Evolutionary conservation across 2,797 vertebrate genomes (phyloP), one percentile per base, ranked within the genome.

Genomic region (Euphonia xanthogaster): DNA sequence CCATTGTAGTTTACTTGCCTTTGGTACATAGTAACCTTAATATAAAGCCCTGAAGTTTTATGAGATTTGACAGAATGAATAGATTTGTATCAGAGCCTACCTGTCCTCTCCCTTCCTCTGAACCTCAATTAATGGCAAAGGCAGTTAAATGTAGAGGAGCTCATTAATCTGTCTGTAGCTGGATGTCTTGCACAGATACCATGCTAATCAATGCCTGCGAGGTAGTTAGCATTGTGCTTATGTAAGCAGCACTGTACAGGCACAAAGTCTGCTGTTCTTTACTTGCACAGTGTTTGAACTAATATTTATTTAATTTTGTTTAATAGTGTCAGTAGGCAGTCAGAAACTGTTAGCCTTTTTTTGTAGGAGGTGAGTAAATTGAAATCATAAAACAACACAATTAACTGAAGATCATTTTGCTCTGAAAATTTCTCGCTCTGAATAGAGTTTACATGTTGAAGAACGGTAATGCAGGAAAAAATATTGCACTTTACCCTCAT

Each of bases 151-250:
- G 88, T 74, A 81, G 47, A 81, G 87, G 73, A 95, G 88, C 7
- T 95, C 94, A 90, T 96, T 97, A 96, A 95, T 73, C 89, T 92
- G 96, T 94, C 93, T 95, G 78, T 95, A 94, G 97, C 86, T 81
- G 95, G 92, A 97, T 24, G 2, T 91, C 95, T 96, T 89, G 95
- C 91, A 97, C 92, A 96, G 90, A 80, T 77, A 95, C 63, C 83
- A 88, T 88, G 88, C 93, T 95, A 95, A 96, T 96, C 94, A 96
- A 88, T 90, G 89, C 88, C 90, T 95, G 48, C 1, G 3, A 96
- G 85, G 84, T 82, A 83, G 93, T 97, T 91, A 61, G 80, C 92
- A 90, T 87, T 95, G 61, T 94, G 76, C 86, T 93, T 92, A 78
- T 75, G 86, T 96, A 65, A 83, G 95, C 94, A 96, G 65, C 42